These are phyloP conservation scores for Papilio machaon DNA, from an alignment of 1,140 invertebrate species.

Conservation along the genomic window DNA sequence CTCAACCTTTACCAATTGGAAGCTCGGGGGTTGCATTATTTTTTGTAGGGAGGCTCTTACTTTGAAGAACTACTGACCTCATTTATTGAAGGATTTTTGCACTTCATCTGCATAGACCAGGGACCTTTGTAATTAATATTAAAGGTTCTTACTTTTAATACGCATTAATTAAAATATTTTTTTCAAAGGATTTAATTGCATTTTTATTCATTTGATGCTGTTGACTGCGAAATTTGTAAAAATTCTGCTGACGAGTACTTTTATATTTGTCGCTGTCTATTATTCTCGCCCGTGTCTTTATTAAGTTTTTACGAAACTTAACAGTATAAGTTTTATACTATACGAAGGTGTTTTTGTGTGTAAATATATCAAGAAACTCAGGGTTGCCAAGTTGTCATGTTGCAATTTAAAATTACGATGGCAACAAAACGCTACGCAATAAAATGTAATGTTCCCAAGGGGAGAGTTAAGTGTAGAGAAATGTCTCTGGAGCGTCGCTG, in stretches of 20 bases:
- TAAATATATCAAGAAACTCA: background rate
- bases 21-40: background rate
- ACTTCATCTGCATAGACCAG: constrained; percentile 12
- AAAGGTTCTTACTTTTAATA: background rate
- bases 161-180: constrained; percentile 7
- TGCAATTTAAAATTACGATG: constrained; percentile 9
- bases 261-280: too few species aligned
- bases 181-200: background rate
- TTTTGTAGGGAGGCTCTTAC: constrained; percentile 17
- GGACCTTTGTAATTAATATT: constrained; percentile 24
- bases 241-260: background rate
- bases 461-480: background rate
- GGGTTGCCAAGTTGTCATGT: background rate
- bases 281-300: too few species aligned
- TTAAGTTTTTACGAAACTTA: too few species aligned
- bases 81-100: constrained; percentile 33
- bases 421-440: background rate
- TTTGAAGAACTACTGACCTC: constrained; percentile 30
- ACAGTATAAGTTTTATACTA: background rate
- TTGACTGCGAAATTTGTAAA: background rate
- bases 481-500: constrained; percentile 2
- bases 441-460: background rate
- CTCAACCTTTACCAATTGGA: constrained; percentile 20
- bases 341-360: background rate
- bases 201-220: background rate